phyloP scores from a whole-genome alignment of 2,888 invertebrate species.

The Cinara cedri region DNA sequence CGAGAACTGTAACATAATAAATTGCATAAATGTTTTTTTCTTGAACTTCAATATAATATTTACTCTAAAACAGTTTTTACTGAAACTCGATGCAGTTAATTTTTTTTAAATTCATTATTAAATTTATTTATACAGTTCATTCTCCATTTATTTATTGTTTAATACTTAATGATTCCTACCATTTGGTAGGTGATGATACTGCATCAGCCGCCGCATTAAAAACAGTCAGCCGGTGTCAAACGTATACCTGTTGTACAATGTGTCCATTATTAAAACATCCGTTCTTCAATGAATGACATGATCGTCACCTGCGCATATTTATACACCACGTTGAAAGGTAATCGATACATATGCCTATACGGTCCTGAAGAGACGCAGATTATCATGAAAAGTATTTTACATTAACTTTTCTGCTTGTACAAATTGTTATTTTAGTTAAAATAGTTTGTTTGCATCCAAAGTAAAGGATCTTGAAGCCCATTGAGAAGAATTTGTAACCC shows the following conservation, averaged over 20 bases:
- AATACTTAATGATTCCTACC: slow-evolving; percentile 57
- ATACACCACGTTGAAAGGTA: slow-evolving; percentile 56
- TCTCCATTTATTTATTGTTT: slow-evolving; percentile 54
- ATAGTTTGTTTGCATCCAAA: slow-evolving; percentile 53
- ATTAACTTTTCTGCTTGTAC: slow-evolving; percentile 46
- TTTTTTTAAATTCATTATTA: slow-evolving; percentile 43
- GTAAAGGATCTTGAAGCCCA: slow-evolving; percentile 53
- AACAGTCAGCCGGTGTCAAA: slow-evolving; percentile 50
- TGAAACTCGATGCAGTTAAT: slow-evolving; percentile 51
- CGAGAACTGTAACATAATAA: slow-evolving; percentile 50
- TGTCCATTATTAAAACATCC: slow-evolving; percentile 51
- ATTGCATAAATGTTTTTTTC: slow-evolving; percentile 52
- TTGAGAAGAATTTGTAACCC: slow-evolving; percentile 54
- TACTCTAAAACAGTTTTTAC: slow-evolving; percentile 51
- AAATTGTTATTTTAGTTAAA: slow-evolving; percentile 51
- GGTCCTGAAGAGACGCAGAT: slow-evolving; percentile 57
- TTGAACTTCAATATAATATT: slow-evolving; percentile 45
- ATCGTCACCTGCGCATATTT: slow-evolving; percentile 57
- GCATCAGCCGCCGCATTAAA: slow-evolving; percentile 33
- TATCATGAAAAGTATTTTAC: slow-evolving; percentile 52
- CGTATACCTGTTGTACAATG: slow-evolving; percentile 54
- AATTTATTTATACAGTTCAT: slow-evolving; percentile 52
- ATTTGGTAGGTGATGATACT: slow-evolving; percentile 55
- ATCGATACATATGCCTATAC: slow-evolving; percentile 56
- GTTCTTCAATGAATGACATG: slow-evolving; percentile 55